phyloP scores from a whole-genome alignment of 2,797 vertebrate genomes.

The Notamacropus eugenii region DNA sequence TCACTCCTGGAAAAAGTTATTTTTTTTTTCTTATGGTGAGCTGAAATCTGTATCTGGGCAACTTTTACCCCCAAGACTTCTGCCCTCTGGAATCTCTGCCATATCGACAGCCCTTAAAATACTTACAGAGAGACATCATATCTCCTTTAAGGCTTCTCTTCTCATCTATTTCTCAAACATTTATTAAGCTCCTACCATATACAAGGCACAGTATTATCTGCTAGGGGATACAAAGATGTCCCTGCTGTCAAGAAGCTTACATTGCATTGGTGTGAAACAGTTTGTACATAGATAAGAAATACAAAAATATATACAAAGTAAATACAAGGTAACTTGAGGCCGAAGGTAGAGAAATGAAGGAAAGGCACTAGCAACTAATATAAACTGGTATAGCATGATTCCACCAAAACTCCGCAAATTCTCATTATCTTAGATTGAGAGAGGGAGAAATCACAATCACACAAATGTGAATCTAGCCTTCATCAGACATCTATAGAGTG shows the following conservation, averaged over 20 bases:
- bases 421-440: neutral
- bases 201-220: neutral
- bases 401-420: neutral
- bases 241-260: neutral
- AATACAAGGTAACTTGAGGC: neutral
- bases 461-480: neutral
- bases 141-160: neutral
- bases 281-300: neutral
- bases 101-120: neutral
- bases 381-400: neutral
- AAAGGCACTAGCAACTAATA: neutral
- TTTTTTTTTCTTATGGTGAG: neutral
- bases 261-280: neutral
- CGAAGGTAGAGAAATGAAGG: neutral
- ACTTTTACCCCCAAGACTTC: neutral
- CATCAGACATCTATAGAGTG: neutral
- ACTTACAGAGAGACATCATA: neutral
- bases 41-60: neutral
- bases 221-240: neutral
- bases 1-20: neutral
- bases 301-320: neutral
- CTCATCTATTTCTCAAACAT: neutral
- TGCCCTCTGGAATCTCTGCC: neutral
- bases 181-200: neutral
- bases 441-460: neutral